These are phyloP conservation scores for Drosophila borealis DNA, from an alignment of 2,888 invertebrate species.

Conservation along the genomic window DNA sequence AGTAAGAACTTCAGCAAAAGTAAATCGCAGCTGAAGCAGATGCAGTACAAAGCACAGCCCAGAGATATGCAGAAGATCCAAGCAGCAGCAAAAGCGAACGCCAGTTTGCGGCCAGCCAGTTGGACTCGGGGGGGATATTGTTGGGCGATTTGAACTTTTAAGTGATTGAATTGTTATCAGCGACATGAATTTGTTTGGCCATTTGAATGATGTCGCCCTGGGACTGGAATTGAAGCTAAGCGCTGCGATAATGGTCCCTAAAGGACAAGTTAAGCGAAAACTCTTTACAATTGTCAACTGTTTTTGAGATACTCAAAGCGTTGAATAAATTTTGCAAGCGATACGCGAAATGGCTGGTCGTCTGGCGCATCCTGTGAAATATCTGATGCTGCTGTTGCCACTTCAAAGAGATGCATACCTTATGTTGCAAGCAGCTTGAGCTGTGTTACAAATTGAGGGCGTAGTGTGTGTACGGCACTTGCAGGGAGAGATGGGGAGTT, in stretches of 20 bases:
- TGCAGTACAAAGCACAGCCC: constrained; percentile 41
- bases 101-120: constrained; percentile 13
- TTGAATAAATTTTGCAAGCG: neutral
- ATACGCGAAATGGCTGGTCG: neutral
- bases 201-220: constrained; percentile 44
- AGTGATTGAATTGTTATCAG: constrained; percentile 76
- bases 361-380: neutral
- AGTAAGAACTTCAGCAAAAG: constrained; percentile 50
- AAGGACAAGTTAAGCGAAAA: constrained; percentile 11
- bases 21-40: constrained; percentile 45
- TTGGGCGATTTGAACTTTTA: constrained; percentile 64
- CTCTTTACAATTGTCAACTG: constrained; percentile 3
- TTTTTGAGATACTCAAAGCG: neutral
- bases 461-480: constrained; percentile 12
- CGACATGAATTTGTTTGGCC: constrained; percentile 54
- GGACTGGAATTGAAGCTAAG: constrained; percentile 6
- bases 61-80: constrained; percentile 15
- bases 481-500: constrained; percentile 13
- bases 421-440: constrained; percentile 4
- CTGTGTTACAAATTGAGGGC: constrained; percentile 27
- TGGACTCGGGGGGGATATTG: constrained; percentile 55
- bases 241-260: neutral
- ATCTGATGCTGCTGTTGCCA: neutral
- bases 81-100: constrained; percentile 3
- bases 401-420: neutral